Evolutionary conservation across 1,140 invertebrate genomes (phyloP).

Genomic region (Limonius californicus): DNA sequence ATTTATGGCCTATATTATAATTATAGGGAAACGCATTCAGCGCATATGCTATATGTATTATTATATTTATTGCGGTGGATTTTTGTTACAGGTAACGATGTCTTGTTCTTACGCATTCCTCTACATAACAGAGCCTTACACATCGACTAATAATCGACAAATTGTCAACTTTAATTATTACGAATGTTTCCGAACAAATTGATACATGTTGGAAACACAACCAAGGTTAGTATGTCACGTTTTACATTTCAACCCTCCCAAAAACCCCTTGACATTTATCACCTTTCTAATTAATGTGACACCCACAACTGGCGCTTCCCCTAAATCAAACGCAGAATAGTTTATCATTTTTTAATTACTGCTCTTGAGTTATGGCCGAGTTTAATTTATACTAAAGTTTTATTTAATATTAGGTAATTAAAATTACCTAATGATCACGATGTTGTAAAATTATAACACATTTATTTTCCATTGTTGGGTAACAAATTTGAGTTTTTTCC

Average conservation of each 20-base stretch:
- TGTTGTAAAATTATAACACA: no score
- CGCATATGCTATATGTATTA: constrained; percentile 13
- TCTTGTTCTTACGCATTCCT: no score
- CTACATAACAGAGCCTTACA: no score
- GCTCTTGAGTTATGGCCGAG: neutral
- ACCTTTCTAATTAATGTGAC: constrained; percentile 14
- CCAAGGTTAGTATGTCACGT: constrained; percentile 12
- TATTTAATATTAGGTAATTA: no score
- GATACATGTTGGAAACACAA: neutral
- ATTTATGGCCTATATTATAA: constrained; percentile 41
- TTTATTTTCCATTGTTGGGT: no score
- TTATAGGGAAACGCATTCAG: constrained; percentile 31
- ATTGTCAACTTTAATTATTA: neutral
- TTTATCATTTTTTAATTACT: constrained; percentile 15
- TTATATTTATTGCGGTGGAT: neutral
- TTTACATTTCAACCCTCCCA: neutral
- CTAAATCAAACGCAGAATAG: constrained; percentile 8
- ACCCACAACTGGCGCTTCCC: constrained; percentile 8
- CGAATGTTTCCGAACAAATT: neutral
- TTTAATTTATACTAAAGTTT: neutral
- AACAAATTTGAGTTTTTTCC: no score
- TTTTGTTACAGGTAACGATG: neutral
- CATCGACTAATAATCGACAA: neutral
- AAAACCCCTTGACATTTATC: constrained; percentile 4
- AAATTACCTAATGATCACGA: no score